Percentiles rank a stretch among this genome's conserved stretches.
These are phyloP conservation scores for Cataglyphis rosenhaueri DNA, from an alignment of 2,888 invertebrate genomes.

Conservation along the genomic window DNA sequence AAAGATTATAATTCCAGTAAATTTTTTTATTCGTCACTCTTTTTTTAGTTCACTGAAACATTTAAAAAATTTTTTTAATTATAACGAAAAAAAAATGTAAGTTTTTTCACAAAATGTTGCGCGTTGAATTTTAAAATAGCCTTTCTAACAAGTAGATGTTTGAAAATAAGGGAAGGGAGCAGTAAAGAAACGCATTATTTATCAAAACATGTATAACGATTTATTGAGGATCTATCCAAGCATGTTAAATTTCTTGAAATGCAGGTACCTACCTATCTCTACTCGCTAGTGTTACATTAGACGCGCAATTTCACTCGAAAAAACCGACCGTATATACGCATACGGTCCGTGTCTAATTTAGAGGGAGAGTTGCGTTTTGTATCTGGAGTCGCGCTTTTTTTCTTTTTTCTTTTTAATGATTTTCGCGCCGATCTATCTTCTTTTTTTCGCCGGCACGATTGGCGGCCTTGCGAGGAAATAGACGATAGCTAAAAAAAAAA, in stretches of 20 bases:
- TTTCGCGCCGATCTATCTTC: conserved; percentile 45
- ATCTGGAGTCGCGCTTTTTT: conserved; percentile 38
- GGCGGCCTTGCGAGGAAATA: conserved; percentile 25
- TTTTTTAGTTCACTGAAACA: not conserved
- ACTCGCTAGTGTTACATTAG: conserved; percentile 81
- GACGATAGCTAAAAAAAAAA: conserved; percentile 24
- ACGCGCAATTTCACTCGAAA: conserved; percentile 78
- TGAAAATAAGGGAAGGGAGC: not conserved
- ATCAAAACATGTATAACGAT: conserved; percentile 85
- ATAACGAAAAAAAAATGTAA: not conserved
- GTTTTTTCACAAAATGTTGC: not conserved
- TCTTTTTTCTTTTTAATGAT: conserved; percentile 55
- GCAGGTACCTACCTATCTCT: conserved; percentile 84
- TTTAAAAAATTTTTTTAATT: not conserved
- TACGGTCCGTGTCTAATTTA: conserved; percentile 44
- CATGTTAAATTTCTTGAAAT: conserved; percentile 83
- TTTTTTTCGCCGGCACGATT: conserved; percentile 57
- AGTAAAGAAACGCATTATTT: conserved; percentile 57
- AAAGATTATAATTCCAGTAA: not conserved
- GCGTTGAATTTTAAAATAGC: not conserved
- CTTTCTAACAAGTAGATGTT: not conserved
- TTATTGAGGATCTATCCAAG: conserved; percentile 84
- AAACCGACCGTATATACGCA: conserved; percentile 66
- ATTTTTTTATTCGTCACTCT: not conserved
- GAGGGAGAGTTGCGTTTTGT: conserved; percentile 38